Base-by-base conservation (phyloP, 2,888 invertebrate genomes). In the Drosophila peninsularis region DNA sequence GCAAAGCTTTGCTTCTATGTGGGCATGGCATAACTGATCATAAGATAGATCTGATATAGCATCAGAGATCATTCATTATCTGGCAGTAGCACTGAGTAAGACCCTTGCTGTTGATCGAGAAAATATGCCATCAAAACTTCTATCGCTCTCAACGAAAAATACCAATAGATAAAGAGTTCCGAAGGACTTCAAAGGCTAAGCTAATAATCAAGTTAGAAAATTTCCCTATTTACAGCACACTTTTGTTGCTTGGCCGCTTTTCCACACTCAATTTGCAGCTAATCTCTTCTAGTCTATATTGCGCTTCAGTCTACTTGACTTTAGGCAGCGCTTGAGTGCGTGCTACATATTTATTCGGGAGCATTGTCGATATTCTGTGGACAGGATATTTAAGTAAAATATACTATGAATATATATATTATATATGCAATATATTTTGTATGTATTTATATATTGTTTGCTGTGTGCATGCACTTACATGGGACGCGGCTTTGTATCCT, bases 401-500 rank as follows among this genome's bases (percentile, higher is more conserved):
- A 61, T 49, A 49, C 17, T 17, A 45, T n/a, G n/a, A 5, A 32
- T 21, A 34, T 21, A 17, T 21, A 21, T 47, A 56, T 42, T 24
- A 11, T 27, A 11, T n/a, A n/a, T 30, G n/a, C 11, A 41, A 32
- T 17, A 60, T 34, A 19, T 17, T 34, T 17, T 6, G 7, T 30
- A 30, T 17, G 14, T 3, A 24, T 44, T 13, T 49, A 54, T 42
- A 52, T 55, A 14, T 50, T 30, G 13, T 42, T 10, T 60, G 36
- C 52, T 41, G 56, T 61, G 37, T 70, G 62, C 42, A 63, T 63
- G 63, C 64, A 89, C 89, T 84, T 89, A 89, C 89, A 68, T 45
- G 56, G 60, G 41, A 63, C 32, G 37, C 45, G 32, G 52, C 54
- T 50, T 71, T 62, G 72, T 83, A 88, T 83, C 84, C 89, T 69